Evolutionary conservation across 2,888 invertebrate genomes (phyloP).

Genomic region (Thalpophila matura): DNA sequence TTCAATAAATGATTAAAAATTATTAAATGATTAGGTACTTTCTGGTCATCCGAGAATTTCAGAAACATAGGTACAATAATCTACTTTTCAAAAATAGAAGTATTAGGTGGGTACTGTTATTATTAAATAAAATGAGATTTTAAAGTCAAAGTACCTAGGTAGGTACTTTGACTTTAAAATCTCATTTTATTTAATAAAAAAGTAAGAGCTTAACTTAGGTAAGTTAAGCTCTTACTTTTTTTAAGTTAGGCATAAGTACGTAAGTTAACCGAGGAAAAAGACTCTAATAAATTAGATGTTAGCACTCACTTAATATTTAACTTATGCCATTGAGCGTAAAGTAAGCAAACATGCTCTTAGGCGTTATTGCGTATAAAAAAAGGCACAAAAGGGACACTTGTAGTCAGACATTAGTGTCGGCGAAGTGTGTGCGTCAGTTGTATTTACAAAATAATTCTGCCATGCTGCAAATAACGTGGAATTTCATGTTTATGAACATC

Average conservation of each 20-base stretch:
- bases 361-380: constrained; percentile 43
- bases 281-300: constrained; percentile 28
- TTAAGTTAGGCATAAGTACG: constrained; percentile 23
- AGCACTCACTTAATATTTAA: constrained; percentile 38
- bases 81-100: no score
- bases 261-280: constrained; percentile 10
- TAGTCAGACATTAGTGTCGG: constrained; percentile 26
- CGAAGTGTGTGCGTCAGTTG: constrained; percentile 8
- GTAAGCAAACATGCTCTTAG: constrained; percentile 45
- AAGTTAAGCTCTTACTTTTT: background rate
- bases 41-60: no score
- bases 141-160: no score
- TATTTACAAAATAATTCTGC: constrained; percentile 21
- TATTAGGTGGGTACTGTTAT: no score
- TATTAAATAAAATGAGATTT: no score
- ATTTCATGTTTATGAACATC: constrained; percentile 1
- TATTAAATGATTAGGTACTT: no score
- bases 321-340: constrained; percentile 42
- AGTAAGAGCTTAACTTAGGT: no score
- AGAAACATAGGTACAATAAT: no score
- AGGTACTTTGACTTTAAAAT: no score
- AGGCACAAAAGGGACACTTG: constrained; percentile 11
- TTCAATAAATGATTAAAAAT: no score
- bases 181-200: no score
- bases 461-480: constrained; percentile 9